Evolutionary conservation across 2,888 invertebrate species (phyloP).

Genomic region (Meloe dianella): DNA sequence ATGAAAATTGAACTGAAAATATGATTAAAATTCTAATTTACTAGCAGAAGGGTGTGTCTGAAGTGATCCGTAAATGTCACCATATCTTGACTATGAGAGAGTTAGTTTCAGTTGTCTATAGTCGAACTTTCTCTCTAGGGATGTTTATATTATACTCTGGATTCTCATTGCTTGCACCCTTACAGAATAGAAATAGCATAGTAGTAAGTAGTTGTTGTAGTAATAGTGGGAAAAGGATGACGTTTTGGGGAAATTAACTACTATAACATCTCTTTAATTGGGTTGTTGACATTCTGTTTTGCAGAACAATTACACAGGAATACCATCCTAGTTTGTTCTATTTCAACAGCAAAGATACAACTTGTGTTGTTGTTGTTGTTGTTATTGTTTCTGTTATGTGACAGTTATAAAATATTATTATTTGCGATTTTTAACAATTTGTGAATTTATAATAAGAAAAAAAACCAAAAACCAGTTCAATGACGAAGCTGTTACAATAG

Average conservation of each 20-base stretch:
- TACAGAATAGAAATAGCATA: conserved; percentile 16
- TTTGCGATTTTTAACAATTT: too few relatives aligned
- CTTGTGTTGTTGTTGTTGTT: neutral
- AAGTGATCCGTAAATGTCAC: conserved; percentile 23
- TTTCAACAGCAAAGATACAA: conserved; percentile 17
- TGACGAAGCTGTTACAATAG: neutral
- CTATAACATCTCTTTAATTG: conserved; percentile 51
- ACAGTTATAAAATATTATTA: too few relatives aligned
- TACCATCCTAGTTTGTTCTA: conserved; percentile 18
- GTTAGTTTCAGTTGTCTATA: conserved; percentile 14
- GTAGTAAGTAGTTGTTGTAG: conserved; percentile 6
- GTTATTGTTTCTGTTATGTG: neutral
- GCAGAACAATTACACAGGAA: conserved; percentile 26
- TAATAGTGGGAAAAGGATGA: conserved; percentile 10
- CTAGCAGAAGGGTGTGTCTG: conserved; percentile 17
- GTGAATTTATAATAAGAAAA: neutral
- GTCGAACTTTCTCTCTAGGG: conserved; percentile 14
- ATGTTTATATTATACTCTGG: conserved; percentile 12
- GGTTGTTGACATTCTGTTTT: conserved; percentile 49
- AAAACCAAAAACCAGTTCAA: neutral
- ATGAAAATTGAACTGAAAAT: neutral
- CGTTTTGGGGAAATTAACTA: conserved; percentile 37
- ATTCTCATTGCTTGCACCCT: conserved; percentile 11
- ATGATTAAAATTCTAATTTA: conserved; percentile 10
- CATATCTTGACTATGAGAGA: conserved; percentile 13